Evolutionary conservation across 1,140 invertebrate species (phyloP).

Genomic region (Cotesia glomerata): DNA sequence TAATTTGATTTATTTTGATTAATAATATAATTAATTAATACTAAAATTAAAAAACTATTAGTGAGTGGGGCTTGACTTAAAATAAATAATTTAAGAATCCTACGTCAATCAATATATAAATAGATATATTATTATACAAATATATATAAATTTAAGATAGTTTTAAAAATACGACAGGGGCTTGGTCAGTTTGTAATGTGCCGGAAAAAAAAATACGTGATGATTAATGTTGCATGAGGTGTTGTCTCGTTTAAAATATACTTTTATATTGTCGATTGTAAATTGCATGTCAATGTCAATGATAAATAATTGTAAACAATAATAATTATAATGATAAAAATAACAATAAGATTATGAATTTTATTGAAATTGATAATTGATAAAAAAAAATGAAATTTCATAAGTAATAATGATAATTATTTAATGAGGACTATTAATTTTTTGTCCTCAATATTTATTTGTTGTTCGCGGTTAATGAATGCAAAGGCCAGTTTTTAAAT

Average conservation of each 20-base stretch:
- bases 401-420: no score
- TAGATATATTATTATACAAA: background rate
- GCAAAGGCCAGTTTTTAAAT: background rate
- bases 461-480: background rate
- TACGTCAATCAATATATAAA: background rate
- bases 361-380: background rate
- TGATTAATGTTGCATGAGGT: background rate
- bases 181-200: background rate
- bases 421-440: no score
- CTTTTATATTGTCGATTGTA: background rate
- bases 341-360: background rate
- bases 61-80: conserved; percentile 21
- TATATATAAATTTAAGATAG: conserved; percentile 20
- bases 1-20: conserved; percentile 57
- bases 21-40: conserved; percentile 46
- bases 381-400: background rate
- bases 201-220: background rate
- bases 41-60: conserved; percentile 36
- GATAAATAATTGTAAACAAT: conserved; percentile 22
- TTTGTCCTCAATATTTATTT: background rate
- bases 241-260: background rate
- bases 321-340: conserved; percentile 2
- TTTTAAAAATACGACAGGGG: conserved; percentile 26
- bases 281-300: background rate
- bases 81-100: conserved; percentile 34